Evolutionary conservation across 2,888 invertebrate species (phyloP).

Genomic region (Physocephala rufipes): DNA sequence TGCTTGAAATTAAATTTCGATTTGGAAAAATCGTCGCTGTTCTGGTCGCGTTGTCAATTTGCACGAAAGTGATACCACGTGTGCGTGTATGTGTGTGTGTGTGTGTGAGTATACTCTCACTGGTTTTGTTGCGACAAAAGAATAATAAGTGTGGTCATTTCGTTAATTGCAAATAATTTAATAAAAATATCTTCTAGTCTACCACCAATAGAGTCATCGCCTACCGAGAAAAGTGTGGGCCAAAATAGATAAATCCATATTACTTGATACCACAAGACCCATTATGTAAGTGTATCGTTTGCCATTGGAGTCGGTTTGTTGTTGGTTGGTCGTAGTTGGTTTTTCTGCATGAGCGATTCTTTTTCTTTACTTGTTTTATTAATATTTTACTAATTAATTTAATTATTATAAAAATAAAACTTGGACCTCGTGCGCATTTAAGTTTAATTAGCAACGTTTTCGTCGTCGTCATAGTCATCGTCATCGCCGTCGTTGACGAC

Average conservation of each 20-base stretch:
- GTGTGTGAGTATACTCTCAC: constrained; percentile 14
- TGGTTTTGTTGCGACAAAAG: too few species aligned
- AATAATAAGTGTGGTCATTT: too few species aligned
- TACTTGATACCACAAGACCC: too few species aligned
- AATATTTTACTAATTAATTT: neutral
- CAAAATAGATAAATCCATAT: too few species aligned
- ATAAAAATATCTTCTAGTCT: too few species aligned
- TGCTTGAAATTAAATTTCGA: constrained; percentile 53
- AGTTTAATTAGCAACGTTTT: neutral
- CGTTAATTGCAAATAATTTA: too few species aligned
- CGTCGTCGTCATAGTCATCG: too few species aligned
- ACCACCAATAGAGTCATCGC: too few species aligned
- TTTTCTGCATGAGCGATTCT: neutral
- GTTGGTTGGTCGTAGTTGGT: neutral
- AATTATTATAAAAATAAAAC: constrained; percentile 10
- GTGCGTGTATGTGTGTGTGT: constrained; percentile 26
- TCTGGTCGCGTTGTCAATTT: constrained; percentile 45
- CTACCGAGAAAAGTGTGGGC: too few species aligned
- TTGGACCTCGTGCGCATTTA: constrained; percentile 1
- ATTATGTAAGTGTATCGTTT: too few species aligned
- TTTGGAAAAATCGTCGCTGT: constrained; percentile 49
- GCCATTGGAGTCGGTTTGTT: too few species aligned
- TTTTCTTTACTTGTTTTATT: neutral
- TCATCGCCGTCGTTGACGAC: neutral
- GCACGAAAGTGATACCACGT: constrained; percentile 23